Percentiles rank a stretch among this genome's conserved stretches.
phyloP scores from a whole-genome alignment of 1,140 invertebrate species.

The Phortica variegata region DNA sequence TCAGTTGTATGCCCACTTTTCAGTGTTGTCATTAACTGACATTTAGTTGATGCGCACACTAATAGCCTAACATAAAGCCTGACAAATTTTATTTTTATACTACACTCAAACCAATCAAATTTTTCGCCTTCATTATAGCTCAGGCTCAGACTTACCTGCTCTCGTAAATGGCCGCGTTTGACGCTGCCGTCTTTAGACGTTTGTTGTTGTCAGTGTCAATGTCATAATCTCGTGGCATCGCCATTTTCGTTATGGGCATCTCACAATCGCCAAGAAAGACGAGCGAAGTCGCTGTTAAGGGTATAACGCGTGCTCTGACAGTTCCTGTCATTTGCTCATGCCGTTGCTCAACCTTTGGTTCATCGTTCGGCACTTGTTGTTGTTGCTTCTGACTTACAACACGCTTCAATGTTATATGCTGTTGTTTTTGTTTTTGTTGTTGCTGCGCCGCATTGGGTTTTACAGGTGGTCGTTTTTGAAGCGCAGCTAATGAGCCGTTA shows the following conservation, averaged over 20 bases:
- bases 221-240: neutral
- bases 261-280: conserved; percentile 32
- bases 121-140: conserved; percentile 19
- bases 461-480: conserved; percentile 2
- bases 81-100: neutral
- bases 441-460: neutral
- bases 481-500: no score
- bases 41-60: neutral
- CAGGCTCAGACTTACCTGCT: conserved; percentile 1
- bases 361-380: neutral
- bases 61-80: neutral
- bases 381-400: neutral
- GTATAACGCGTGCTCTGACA: conserved; percentile 25
- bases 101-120: conserved; percentile 15
- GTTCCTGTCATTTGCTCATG: conserved; percentile 22
- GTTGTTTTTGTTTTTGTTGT: conserved; percentile 2
- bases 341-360: conserved; percentile 4
- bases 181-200: neutral
- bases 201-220: neutral
- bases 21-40: neutral
- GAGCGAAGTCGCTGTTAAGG: conserved; percentile 24
- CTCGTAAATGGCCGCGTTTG: neutral
- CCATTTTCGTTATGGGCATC: conserved; percentile 18
- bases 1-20: no score
- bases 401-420: no score